These are phyloP conservation scores for Campoletis sonorensis DNA, from an alignment of 1,140 invertebrate genomes.

Conservation along the genomic window DNA sequence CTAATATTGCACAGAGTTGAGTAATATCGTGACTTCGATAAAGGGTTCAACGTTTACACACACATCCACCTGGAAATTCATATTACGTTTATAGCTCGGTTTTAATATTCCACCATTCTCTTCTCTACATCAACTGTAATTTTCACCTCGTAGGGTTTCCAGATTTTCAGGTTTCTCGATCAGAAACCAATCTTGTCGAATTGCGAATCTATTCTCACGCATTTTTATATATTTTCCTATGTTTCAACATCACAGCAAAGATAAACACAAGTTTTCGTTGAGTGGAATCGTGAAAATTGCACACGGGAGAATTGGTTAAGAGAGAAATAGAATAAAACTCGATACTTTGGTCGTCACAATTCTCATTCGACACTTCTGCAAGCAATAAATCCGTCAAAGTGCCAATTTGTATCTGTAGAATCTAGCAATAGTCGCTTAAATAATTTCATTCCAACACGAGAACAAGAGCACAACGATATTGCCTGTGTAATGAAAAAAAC, in stretches of 20 bases:
- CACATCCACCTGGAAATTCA: background rate
- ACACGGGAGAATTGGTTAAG: too few relatives aligned
- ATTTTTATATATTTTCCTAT: background rate
- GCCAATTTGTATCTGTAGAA: too few relatives aligned
- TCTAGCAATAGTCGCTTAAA: too few relatives aligned
- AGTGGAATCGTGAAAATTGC: too few relatives aligned
- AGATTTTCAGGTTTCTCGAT: background rate
- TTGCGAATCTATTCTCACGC: background rate
- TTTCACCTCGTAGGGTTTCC: background rate
- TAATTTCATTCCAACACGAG: too few relatives aligned
- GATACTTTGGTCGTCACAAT: too few relatives aligned
- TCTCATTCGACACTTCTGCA: too few relatives aligned
- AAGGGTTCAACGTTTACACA: slow-evolving; percentile 21
- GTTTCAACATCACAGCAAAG: background rate
- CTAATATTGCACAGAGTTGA: slow-evolving; percentile 18
- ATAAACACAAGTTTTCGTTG: background rate
- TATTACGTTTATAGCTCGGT: slow-evolving; percentile 22
- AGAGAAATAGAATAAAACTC: too few relatives aligned
- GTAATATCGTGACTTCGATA: slow-evolving; percentile 41
- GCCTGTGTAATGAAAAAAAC: too few relatives aligned
- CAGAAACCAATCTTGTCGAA: background rate
- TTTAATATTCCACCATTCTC: background rate
- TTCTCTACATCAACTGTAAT: background rate
- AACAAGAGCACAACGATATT: too few relatives aligned
- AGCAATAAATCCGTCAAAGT: too few relatives aligned